Evolutionary conservation across 2,888 invertebrate species (phyloP).

Genomic region (Temnothorax ravouxi): DNA sequence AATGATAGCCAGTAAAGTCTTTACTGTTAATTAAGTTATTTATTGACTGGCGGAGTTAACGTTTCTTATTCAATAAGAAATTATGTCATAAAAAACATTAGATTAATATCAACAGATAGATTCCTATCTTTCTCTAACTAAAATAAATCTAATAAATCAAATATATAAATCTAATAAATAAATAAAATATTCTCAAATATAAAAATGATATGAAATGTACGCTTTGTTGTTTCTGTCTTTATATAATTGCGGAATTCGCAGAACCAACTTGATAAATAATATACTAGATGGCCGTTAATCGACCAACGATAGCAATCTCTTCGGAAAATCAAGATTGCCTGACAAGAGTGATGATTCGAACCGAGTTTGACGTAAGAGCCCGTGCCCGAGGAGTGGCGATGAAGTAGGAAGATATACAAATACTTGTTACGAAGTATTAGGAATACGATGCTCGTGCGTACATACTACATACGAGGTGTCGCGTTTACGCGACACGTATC

Average conservation of each 20-base stretch:
- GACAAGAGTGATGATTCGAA: not conserved
- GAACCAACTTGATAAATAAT: slow-evolving; percentile 6
- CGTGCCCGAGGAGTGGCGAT: slow-evolving; percentile 41
- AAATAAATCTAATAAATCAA: not conserved
- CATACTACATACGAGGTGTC: slow-evolving; percentile 37
- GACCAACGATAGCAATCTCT: not conserved
- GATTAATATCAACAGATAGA: not conserved
- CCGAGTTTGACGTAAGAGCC: not conserved
- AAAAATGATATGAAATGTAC: not conserved
- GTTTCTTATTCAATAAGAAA: not conserved
- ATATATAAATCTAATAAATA: too few relatives aligned
- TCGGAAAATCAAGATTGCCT: not conserved
- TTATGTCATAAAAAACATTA: not conserved
- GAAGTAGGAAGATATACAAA: slow-evolving; percentile 42
- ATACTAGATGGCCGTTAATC: not conserved
- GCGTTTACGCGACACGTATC: slow-evolving; percentile 68
- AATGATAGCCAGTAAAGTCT: too few relatives aligned
- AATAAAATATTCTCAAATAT: not conserved
- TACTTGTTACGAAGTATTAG: not conserved
- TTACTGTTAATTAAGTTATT: too few relatives aligned
- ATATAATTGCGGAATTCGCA: not conserved
- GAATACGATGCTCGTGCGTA: slow-evolving; percentile 51
- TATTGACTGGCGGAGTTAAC: too few relatives aligned
- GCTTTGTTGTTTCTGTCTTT: not conserved
- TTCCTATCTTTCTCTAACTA: not conserved